Percentiles rank a stretch among this genome's conserved stretches.
Conservation (phyloP, 2,888 invertebrate genomes). For the Bembecia ichneumoniformis region DNA sequence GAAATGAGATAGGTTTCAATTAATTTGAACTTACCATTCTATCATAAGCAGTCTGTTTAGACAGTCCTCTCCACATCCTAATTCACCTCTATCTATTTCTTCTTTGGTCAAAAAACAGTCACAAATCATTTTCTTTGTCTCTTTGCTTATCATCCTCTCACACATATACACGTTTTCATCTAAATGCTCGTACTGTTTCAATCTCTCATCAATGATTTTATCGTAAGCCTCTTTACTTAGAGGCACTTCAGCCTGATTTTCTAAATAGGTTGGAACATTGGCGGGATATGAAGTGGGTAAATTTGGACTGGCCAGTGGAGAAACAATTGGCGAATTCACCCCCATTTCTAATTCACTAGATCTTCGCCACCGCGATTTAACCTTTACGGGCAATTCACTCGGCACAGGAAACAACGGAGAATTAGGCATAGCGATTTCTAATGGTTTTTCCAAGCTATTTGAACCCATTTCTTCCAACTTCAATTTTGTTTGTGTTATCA, state of each 20-base stretch:
- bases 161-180: conserved; percentile 89
- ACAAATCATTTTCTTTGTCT: conserved; percentile 94
- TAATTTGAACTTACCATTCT: conserved; percentile 80
- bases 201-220: conserved; percentile 65
- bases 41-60: conserved; percentile 97
- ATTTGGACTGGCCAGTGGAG: conserved; percentile 53
- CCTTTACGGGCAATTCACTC: conserved; percentile 80
- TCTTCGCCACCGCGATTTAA: conserved; percentile 83
- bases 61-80: conserved; percentile 96
- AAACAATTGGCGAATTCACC: conserved; percentile 49
- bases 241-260: conserved; percentile 23
- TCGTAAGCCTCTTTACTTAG: conserved; percentile 56
- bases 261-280: conserved; percentile 22
- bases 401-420: conserved; percentile 58
- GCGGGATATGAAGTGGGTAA: conserved; percentile 35
- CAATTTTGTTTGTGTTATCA: conserved; percentile 64
- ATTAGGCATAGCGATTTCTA: conserved; percentile 39
- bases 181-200: conserved; percentile 84
- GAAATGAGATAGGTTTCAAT: neutral
- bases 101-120: conserved; percentile 94
- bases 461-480: conserved; percentile 74
- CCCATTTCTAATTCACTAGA: conserved; percentile 83
- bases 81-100: conserved; percentile 85
- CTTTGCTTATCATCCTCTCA: conserved; percentile 89
- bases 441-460: conserved; percentile 59